Base-by-base conservation (phyloP, 2,888 invertebrate species). In the Polyommatus icarus region DNA sequence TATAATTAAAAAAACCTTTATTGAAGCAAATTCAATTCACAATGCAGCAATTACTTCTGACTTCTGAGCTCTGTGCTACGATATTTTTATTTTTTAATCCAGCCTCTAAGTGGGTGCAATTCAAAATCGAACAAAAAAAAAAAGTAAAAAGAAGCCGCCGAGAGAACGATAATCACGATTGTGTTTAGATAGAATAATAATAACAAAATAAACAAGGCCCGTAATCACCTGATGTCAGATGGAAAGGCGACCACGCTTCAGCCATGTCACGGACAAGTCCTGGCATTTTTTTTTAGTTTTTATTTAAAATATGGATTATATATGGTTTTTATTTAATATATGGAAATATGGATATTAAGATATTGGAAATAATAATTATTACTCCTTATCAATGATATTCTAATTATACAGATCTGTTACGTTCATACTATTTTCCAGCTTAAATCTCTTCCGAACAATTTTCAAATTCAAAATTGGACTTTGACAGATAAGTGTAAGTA, bases 181-280 rank as follows among this genome's bases (percentile, higher is more conserved):
- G 93, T 91, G 92, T 92, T 92, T 91, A 90, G 92, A 93, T 92
- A 93, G 92, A 91, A 89, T 86, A 87, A 90, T 90, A 91, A 90
- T 89, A 91, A 93, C 90, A 92, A 91, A 92, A 92, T 89, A 92
- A 92, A 93, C 91, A 92, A 87, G 87, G 82, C 84, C 84, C 87
- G 87, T 92, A 93, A 93, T 93, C 93, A 93, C 90, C 87, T 91
- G 88, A 84, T 86, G 92, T 91, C 90, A 89, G 87, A 82, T 84
- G 85, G 84, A 84, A 85, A 82, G 81, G 84, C 84, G 83, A 80
- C 88, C 83, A 86, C 32, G 78, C 18, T 10, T 73, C 75, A 29
- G 7, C 10, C 61, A 29, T 40, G 32, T 24, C 61, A 8, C 15
- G 71, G 54, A 78, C 15, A 78, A 76, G 15, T 57, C 67, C 67